Conservation (phyloP, 2,797 vertebrate genomes). For the Peromyscus eremicus region DNA sequence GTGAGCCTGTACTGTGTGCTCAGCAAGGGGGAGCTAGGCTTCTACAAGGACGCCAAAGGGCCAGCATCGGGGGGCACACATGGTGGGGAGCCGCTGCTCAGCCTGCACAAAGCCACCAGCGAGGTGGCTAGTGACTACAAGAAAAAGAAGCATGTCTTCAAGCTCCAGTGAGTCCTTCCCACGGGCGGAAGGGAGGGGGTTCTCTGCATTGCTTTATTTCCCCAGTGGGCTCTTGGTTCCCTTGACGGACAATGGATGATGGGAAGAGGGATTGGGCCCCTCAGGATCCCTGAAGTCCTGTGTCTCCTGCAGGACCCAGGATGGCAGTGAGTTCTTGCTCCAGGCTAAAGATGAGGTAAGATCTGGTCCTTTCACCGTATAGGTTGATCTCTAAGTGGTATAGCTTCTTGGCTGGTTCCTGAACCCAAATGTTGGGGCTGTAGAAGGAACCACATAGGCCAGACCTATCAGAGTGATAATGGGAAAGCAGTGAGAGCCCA, state of each 20-base stretch:
- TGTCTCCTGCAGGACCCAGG: constrained; percentile 91
- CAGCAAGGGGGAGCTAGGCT: constrained; percentile 96
- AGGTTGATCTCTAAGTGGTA: not conserved
- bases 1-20: constrained; percentile 98
- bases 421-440: not conserved
- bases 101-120: constrained; percentile 91
- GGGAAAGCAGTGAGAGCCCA: not conserved
- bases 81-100: constrained; percentile 93
- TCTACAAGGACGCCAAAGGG: constrained; percentile 96
- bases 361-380: not conserved
- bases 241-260: not conserved
- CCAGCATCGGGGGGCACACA: constrained; percentile 91
- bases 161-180: constrained; percentile 92
- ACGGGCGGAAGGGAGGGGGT: constrained; percentile 33
- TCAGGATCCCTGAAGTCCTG: not conserved
- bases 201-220: not conserved
- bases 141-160: constrained; percentile 99
- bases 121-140: constrained; percentile 97
- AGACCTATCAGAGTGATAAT: not conserved
- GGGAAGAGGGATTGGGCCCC: not conserved
- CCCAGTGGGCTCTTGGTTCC: not conserved
- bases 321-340: constrained; percentile 96
- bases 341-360: constrained; percentile 98
- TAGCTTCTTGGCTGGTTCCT: not conserved
- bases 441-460: not conserved